phyloP scores from a whole-genome alignment of 1,140 invertebrate species.

The Heliothis virescens region DNA sequence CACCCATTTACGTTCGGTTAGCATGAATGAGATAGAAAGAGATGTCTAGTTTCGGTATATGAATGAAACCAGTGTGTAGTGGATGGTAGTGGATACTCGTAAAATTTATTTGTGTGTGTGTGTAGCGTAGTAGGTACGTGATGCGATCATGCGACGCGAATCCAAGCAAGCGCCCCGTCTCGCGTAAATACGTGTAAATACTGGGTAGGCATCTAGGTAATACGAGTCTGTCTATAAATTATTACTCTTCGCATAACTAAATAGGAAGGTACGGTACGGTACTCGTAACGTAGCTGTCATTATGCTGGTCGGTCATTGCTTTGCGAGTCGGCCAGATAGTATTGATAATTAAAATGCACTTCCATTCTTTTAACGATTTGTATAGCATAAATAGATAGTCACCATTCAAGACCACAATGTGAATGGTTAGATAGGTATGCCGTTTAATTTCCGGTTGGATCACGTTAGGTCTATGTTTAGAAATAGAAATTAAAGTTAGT shows the following conservation, averaged over 20 bases:
- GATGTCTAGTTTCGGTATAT: conserved; percentile 84
- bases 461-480: not conserved
- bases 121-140: conserved; percentile 78
- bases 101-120: conserved; percentile 74
- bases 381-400: not conserved
- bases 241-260: conserved; percentile 36
- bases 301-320: conserved; percentile 16
- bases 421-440: conserved; percentile 36
- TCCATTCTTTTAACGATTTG: conserved; percentile 14
- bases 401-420: too few species aligned
- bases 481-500: not conserved
- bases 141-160: conserved; percentile 66
- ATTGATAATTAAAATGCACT: conserved; percentile 19
- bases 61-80: conserved; percentile 85
- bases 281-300: conserved; percentile 20
- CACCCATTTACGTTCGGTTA: conserved; percentile 53
- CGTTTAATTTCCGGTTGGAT: conserved; percentile 23
- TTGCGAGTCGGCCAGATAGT: conserved; percentile 8
- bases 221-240: conserved; percentile 54
- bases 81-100: conserved; percentile 80
- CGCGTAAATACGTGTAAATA: conserved; percentile 75
- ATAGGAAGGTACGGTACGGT: conserved; percentile 39
- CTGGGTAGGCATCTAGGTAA: conserved; percentile 66
- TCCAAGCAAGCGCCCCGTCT: conserved; percentile 77
- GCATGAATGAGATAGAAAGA: conserved; percentile 79